Conservation (phyloP, 2,113 vertebrate species). For the Coreoperca whiteheadi region DNA sequence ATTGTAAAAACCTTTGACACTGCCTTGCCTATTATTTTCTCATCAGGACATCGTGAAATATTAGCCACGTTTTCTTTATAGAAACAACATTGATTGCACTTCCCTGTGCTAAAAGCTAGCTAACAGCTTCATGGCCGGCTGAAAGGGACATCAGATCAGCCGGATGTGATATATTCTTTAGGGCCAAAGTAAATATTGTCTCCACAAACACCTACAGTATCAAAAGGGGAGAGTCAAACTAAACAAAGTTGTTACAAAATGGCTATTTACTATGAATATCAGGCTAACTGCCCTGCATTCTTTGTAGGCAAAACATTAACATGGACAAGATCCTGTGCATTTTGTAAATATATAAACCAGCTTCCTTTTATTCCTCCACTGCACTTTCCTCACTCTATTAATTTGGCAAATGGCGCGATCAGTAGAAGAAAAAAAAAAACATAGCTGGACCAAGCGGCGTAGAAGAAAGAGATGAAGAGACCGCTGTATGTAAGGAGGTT, state of each 20-base stretch:
- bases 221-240: not conserved
- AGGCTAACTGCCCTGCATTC: not conserved
- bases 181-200: not conserved
- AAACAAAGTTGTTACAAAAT: not conserved
- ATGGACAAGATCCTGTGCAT: not conserved
- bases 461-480: slow-evolving; percentile 37
- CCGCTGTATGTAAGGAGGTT: slow-evolving; percentile 42
- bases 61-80: not conserved
- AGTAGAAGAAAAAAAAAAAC: not conserved
- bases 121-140: not conserved
- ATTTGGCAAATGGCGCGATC: slow-evolving; percentile 26
- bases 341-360: not conserved
- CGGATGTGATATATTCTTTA: not conserved
- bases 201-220: not conserved
- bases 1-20: not conserved
- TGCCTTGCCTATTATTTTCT: not conserved
- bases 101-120: not conserved
- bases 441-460: not conserved
- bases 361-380: not conserved
- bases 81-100: too few species aligned
- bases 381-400: slow-evolving; percentile 23
- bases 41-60: not conserved
- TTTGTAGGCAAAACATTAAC: not conserved
- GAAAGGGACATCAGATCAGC: not conserved
- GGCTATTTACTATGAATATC: not conserved